phyloP scores from a whole-genome alignment of 1,140 invertebrate genomes.

The Trachymyrmex cornetzi region DNA sequence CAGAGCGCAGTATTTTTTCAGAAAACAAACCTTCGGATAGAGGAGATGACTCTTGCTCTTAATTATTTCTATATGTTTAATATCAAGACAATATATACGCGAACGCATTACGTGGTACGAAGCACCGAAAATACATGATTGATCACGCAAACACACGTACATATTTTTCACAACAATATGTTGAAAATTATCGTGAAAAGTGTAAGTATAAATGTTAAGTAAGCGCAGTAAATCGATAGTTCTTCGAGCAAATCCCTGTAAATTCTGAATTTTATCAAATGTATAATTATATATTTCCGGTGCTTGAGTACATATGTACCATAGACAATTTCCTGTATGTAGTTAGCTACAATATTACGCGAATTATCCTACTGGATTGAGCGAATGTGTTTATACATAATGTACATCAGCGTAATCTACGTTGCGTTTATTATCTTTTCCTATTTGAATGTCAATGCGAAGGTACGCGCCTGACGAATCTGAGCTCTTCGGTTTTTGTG shows the following conservation, averaged over 20 bases:
- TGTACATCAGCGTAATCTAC: slow-evolving; percentile 56
- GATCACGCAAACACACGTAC: slow-evolving; percentile 36
- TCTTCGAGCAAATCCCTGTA: neutral
- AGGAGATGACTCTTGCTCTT: slow-evolving; percentile 50
- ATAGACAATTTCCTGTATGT: slow-evolving; percentile 15
- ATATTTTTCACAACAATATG: neutral
- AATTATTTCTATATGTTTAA: slow-evolving; percentile 74
- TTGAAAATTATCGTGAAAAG: neutral
- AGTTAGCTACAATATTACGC: slow-evolving; percentile 29
- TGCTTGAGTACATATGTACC: slow-evolving; percentile 23
- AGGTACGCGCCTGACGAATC: slow-evolving; percentile 12
- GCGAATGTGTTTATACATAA: slow-evolving; percentile 48
- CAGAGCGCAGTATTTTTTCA: slow-evolving; percentile 81
- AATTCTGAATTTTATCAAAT: neutral
- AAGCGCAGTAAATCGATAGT: neutral
- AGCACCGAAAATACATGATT: slow-evolving; percentile 28
- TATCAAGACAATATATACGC: slow-evolving; percentile 72
- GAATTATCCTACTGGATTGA: neutral
- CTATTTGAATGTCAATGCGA: slow-evolving; percentile 51
- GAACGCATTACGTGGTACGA: slow-evolving; percentile 49
- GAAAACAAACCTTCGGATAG: slow-evolving; percentile 70
- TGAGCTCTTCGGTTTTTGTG: slow-evolving; percentile 21
- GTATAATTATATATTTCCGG: slow-evolving; percentile 20
- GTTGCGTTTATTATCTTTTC: slow-evolving; percentile 73
- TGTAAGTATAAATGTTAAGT: slow-evolving; percentile 4